A percentile compares a stretch with the other conserved stretches of the same genome.
phyloP scores from a whole-genome alignment of 2,888 invertebrate genomes.

The Tipula lateralis region DNA sequence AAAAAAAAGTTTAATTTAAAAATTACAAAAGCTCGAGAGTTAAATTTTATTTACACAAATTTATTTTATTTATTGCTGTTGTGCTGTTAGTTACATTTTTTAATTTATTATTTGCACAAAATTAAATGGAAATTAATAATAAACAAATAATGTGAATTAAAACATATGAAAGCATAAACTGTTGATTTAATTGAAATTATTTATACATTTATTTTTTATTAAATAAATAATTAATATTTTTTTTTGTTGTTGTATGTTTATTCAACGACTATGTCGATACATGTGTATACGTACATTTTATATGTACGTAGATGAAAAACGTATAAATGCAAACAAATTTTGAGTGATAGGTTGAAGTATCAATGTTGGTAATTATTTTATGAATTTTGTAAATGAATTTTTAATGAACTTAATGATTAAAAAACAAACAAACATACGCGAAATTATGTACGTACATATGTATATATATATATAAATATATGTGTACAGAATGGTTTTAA shows the following conservation, averaged over 20 bases:
- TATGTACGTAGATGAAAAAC: background rate
- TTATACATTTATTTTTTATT: slow-evolving; percentile 9
- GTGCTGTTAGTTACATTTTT: background rate
- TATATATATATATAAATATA: too few species aligned
- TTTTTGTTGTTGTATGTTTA: background rate
- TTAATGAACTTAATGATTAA: background rate
- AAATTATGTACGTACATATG: background rate
- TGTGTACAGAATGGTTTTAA: background rate
- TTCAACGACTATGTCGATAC: background rate
- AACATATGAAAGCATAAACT: background rate
- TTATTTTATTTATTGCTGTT: background rate
- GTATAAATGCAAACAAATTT: background rate
- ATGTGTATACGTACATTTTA: background rate
- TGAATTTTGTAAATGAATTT: background rate
- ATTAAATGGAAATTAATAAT: background rate
- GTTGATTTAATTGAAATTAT: slow-evolving; percentile 9
- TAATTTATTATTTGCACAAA: background rate
- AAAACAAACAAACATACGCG: background rate
- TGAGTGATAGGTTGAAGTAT: background rate
- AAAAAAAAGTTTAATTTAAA: background rate
- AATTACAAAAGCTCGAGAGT: background rate
- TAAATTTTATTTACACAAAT: background rate
- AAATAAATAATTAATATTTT: background rate
- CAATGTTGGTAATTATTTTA: background rate
- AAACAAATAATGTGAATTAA: slow-evolving; percentile 19